Evolutionary conservation across 92 coral and sea anemone species (phyloP), one percentile per base, ranked within the genome.

Genomic region (Phymanthus crucifer): DNA sequence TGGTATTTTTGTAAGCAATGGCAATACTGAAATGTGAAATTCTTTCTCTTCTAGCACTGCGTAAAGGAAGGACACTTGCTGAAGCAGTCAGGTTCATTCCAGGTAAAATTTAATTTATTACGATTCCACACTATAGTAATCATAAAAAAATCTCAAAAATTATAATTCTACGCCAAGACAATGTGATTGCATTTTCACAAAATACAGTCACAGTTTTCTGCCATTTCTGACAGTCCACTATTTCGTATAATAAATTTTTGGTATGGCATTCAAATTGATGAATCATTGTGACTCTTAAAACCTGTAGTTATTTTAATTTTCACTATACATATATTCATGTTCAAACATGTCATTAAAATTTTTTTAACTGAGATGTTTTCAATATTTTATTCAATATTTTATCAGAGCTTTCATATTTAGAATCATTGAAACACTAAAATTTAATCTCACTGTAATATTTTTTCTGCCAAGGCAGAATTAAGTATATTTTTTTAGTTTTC

Each of bases 41-140:
- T 47, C 64, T 9, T 73, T 73, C 76, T 71, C 82, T 80, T 75
- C 19, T 83, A 96, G 99, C 88, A 83, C 40, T 93, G 91, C 70
- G 84, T 96, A 40, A 96, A 91, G 71, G 98, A 96, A 80, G 99
- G 99, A 33, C 95, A 86, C 85, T 83, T 96, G 88, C 84, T 89
- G 79, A 94, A 93, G 76, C 97, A 93, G 75, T 90, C 94, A 7
- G 99, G 99, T 0, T 96, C 99, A 29, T 96, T 96, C 79, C 99
- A 96, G 94, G 99, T 96, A 77, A 77, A 36, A 64, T 14, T 33
- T 32, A 7, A 16, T 3, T 19, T 21, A 6, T 54, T 11, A 21
- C 6, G 27, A 21, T 18, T 45, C n/a, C 21, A 3, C 48, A 73
- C 21, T 50, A 14, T 38, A 13, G 3, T 73, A 6, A n/a, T 73